Evolutionary conservation across 2,113 vertebrate species (phyloP), one percentile per base, ranked within the genome.

Genomic region (Miniopterus natalensis): DNA sequence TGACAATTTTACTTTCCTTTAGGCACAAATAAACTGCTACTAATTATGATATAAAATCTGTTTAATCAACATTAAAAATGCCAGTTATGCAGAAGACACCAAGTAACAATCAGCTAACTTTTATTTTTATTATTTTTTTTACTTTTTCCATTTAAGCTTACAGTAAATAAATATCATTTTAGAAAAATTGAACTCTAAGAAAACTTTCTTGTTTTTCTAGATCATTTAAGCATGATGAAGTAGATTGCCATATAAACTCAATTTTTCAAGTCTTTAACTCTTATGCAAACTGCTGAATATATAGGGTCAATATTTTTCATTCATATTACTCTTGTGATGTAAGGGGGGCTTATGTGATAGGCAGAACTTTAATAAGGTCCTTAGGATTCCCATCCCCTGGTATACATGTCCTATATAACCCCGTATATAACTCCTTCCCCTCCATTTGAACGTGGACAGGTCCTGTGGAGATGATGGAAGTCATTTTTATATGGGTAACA

Each of bases 1-100:
- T 94, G 55, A 84, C 8, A 70, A 93, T 90, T 95, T 92, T 75
- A 61, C 25, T 88, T 89, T 92, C 25, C 79, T 95, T 89, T 92
- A 71, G 84, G 75, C 65, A 84, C 47, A 95, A 91, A 95, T 71
- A 86, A n/a, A 55, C 27, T 73, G 71, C 83, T 92, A 55, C 53
- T 75, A 84, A 85, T 95, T 95, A 95, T 95, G 42, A 75, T 65
- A 70, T 40, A 91, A 96, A 79, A 90, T 84, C 10, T 84, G 14
- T 45, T 90, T 97, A 85, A 88, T 88, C 88, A 84, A 31, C 53
- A 88, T 83, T 87, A 93, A 20, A 83, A 86, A 74, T 84, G 57
- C 25, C 31, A 75, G 6, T 93, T 84, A 78, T 40, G 47, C 23
- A 74, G 57, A 75, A 92, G 59, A 65, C 3, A n/a, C 3, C 21